Evolutionary conservation across 2,113 vertebrate genomes (phyloP).

Genomic region (Syngnathus scovelli): DNA sequence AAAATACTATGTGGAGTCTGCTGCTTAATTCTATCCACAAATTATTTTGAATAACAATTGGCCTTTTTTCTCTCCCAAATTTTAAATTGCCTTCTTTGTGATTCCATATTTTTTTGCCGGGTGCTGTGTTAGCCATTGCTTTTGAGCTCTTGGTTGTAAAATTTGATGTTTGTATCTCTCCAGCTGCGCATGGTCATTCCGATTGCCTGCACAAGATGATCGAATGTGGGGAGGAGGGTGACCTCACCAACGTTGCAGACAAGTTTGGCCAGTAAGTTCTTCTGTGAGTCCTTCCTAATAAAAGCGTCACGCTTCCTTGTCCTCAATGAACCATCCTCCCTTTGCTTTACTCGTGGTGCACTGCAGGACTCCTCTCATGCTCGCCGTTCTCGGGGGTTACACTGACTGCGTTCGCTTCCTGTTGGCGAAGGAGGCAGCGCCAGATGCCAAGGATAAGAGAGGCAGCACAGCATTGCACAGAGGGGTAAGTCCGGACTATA

Average conservation of each 20-base stretch:
- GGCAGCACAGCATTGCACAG: constrained; percentile 87
- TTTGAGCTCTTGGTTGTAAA: neutral
- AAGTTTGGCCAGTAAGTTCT: constrained; percentile 87
- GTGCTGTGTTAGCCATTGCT: neutral
- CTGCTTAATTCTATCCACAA: too few species aligned
- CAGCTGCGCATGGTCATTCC: constrained; percentile 87
- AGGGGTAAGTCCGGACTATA: constrained; percentile 71
- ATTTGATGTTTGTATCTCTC: neutral
- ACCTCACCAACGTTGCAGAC: constrained; percentile 86
- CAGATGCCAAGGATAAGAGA: constrained; percentile 86
- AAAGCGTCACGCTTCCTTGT: neutral
- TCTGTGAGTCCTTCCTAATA: neutral
- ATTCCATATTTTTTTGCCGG: too few species aligned
- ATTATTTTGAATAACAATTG: too few species aligned
- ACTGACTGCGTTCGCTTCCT: constrained; percentile 89
- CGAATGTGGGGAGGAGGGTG: constrained; percentile 83
- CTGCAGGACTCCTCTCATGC: constrained; percentile 88
- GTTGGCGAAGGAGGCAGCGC: constrained; percentile 86
- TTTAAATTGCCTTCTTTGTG: too few species aligned
- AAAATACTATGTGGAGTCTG: too few species aligned
- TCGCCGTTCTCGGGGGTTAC: constrained; percentile 87
- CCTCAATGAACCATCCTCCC: neutral
- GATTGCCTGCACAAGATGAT: constrained; percentile 94
- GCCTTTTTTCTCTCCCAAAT: too few species aligned
- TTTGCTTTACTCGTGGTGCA: neutral